Conservation (phyloP, 2,797 vertebrate species). For the Halcyon leucocephala region DNA sequence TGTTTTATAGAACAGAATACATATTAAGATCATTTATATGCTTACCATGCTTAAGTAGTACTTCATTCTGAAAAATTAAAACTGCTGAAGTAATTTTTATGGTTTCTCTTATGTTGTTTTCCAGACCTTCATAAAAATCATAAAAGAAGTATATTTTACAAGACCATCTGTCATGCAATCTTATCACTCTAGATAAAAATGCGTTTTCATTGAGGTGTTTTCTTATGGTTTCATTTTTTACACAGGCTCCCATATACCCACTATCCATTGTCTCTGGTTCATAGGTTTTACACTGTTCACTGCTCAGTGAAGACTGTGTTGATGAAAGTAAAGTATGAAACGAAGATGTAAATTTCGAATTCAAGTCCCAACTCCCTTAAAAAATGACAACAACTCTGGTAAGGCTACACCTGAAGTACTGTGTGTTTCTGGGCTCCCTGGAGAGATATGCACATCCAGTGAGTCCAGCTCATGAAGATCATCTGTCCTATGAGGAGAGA, state of each 20-base stretch:
- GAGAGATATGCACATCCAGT: background rate
- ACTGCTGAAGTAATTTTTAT: background rate
- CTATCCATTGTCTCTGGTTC: background rate
- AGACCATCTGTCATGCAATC: background rate
- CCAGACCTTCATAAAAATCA: background rate
- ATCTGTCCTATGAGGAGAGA: background rate
- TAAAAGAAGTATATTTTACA: background rate
- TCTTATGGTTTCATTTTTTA: background rate
- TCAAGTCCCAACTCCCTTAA: background rate
- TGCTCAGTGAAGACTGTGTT: background rate
- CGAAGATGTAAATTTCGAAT: background rate
- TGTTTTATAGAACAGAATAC: background rate
- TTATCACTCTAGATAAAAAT: background rate
- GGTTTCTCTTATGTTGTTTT: background rate
- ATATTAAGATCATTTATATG: background rate
- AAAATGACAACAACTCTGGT: background rate
- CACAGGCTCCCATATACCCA: background rate
- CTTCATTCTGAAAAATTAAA: background rate
- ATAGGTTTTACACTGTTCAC: background rate
- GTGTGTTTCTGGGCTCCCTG: background rate
- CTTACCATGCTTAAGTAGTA: background rate
- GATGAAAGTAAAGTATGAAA: background rate
- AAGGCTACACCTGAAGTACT: background rate
- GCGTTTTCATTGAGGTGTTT: background rate
- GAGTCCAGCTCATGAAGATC: rapidly evolving